Evolutionary conservation across 2,797 vertebrate species (phyloP).

Genomic region (Nannoperca australis): DNA sequence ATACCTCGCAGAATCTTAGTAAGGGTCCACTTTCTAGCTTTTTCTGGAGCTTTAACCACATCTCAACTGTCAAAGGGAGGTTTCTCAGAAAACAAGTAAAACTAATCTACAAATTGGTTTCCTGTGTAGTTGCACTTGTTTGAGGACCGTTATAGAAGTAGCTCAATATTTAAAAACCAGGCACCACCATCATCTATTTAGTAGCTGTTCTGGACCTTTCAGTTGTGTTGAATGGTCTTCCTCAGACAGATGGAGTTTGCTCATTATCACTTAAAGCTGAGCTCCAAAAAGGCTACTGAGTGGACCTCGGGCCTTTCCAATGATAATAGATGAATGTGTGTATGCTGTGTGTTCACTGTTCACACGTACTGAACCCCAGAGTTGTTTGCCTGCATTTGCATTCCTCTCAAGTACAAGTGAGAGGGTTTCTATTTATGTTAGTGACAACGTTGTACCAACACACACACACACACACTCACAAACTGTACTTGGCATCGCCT

Average conservation of each 20-base stretch:
- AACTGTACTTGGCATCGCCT: constrained; percentile 30
- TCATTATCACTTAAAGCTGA: background rate
- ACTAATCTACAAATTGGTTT: background rate
- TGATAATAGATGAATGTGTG: no score
- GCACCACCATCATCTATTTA: background rate
- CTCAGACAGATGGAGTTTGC: background rate
- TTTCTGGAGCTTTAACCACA: background rate
- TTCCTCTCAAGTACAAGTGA: constrained; percentile 28
- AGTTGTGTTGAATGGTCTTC: background rate
- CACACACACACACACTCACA: background rate
- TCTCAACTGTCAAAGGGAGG: background rate
- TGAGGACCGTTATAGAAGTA: background rate
- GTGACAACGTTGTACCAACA: constrained; percentile 29
- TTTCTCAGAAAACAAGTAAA: background rate
- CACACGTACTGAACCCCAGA: background rate
- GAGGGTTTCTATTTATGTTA: constrained; percentile 46
- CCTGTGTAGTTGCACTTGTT: background rate
- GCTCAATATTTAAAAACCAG: no score
- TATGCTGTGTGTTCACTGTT: background rate
- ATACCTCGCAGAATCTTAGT: background rate
- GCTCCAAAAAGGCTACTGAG: background rate
- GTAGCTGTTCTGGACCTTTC: background rate
- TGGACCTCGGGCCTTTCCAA: background rate
- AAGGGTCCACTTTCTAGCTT: background rate
- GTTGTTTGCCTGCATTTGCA: constrained; percentile 28